phyloP scores from a whole-genome alignment of 1,140 invertebrate genomes.

The Penaeus vannamei region DNA sequence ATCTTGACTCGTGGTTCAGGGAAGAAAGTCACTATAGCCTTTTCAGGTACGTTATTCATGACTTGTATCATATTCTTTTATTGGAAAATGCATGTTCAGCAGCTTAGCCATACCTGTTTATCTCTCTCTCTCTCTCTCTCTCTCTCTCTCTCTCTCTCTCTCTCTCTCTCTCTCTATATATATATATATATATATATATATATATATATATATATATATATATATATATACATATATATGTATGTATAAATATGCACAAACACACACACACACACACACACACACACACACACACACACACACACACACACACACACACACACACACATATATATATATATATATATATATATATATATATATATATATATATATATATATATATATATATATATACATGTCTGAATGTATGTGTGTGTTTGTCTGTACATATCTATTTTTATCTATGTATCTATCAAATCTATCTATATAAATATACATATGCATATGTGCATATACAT shows the following conservation, averaged over 20 bases:
- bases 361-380: slow-evolving; percentile 8
- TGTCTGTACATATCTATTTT: too few species aligned
- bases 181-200: not conserved
- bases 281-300: slow-evolving; percentile 11
- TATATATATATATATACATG: slow-evolving; percentile 7
- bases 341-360: slow-evolving; percentile 16
- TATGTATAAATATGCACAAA: too few species aligned
- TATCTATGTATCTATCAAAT: slow-evolving; percentile 5
- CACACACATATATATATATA: slow-evolving; percentile 8
- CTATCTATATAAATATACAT: slow-evolving; percentile 3
- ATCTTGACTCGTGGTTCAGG: too few species aligned
- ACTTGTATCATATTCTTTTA: too few species aligned
- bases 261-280: slow-evolving; percentile 10
- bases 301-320: slow-evolving; percentile 5
- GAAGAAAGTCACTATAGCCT: too few species aligned
- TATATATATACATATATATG: too few species aligned
- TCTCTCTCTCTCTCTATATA: too few species aligned
- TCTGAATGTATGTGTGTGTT: not conserved
- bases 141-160: too few species aligned
- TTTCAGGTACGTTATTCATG: too few species aligned
- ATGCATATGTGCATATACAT: slow-evolving; percentile 16
- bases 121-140: too few species aligned
- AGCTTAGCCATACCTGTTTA: too few species aligned
- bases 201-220: slow-evolving; percentile 8
- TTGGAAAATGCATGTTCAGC: too few species aligned